Evolutionary conservation across 64 coral and sea anemone genomes (phyloP), one percentile per base, ranked within the genome.

Genomic region (Astreopora myriophthalma): DNA sequence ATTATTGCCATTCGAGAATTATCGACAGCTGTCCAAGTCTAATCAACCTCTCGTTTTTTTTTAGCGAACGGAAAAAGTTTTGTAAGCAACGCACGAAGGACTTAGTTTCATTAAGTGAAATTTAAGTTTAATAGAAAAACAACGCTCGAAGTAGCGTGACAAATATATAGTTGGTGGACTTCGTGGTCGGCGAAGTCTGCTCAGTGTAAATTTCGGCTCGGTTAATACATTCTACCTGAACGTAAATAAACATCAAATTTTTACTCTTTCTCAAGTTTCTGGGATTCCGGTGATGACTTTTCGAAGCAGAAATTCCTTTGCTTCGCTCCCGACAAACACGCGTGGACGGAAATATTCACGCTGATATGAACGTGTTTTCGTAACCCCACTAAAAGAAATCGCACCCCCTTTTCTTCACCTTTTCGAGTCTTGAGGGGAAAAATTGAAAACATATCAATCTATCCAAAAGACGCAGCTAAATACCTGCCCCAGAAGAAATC

Each of bases 401-500:
- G 22, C 57, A 23, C 33, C 26, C 49, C 58, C 27, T 27, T 80
- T 37, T 60, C 62, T 19, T 58, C 79, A 77, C 25, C 7, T 2
- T 37, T 62, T 58, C 12, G 61, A 27, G 24, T 0, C 48, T 8
- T 60, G 27, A 25, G 0, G 37, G 19, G 64, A 82, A 82, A 19
- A 20, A 1, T 38, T 37, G 34, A 73, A 73, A 73, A 37, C 79
- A 22, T 64, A 82, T 37, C 32, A 35, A 25, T 37, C 36, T 82
- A 37, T 82, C 52, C 30, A 82, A 63, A 82, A 24, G 57, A 31
- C 30, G 29, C 55, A 38, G 17, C 29, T 64, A 9, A 39, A 82
- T 82, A 64, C 79, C 57, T 64, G 30, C 57, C 20, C 49, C 77
- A 52, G 29, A 29, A 64, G 79, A 82, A 82, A 82, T 82, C 79